Conservation (phyloP, 2,888 invertebrate genomes). For the Balanococcus diminutus region DNA sequence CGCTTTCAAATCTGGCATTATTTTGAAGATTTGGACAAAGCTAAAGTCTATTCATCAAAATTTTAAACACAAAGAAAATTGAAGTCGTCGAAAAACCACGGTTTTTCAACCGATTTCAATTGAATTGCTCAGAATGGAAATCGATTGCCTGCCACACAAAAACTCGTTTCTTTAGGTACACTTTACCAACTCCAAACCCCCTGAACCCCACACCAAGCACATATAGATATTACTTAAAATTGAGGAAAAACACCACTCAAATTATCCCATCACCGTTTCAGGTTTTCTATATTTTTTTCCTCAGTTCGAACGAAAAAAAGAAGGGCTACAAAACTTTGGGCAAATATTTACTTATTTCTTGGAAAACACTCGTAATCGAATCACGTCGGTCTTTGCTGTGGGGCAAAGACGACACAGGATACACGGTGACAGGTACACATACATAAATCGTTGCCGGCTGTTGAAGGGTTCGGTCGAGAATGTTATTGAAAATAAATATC, state of each 20-base stretch:
- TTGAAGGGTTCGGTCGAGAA: neutral
- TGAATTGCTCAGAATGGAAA: neutral
- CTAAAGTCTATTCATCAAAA: no score
- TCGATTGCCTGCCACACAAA: neutral
- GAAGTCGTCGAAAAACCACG: neutral
- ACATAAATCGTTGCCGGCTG: neutral
- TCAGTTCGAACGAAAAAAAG: neutral
- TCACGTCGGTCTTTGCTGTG: neutral
- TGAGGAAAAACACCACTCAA: neutral
- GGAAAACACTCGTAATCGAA: constrained; percentile 18
- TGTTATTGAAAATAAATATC: constrained; percentile 43
- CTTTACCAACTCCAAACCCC: neutral
- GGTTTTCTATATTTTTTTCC: neutral
- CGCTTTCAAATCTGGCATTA: no score
- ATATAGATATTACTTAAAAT: neutral
- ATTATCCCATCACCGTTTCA: neutral
- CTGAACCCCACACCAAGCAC: neutral
- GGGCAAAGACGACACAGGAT: neutral
- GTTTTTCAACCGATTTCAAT: neutral
- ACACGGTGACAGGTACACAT: constrained; percentile 38
- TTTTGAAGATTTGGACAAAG: no score
- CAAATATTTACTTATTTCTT: constrained; percentile 1
- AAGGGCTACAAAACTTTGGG: neutral
- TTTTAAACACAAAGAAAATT: no score
- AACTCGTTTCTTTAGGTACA: no score